Conservation (phyloP, 2,797 vertebrate species). For the Dryobates pubescens region DNA sequence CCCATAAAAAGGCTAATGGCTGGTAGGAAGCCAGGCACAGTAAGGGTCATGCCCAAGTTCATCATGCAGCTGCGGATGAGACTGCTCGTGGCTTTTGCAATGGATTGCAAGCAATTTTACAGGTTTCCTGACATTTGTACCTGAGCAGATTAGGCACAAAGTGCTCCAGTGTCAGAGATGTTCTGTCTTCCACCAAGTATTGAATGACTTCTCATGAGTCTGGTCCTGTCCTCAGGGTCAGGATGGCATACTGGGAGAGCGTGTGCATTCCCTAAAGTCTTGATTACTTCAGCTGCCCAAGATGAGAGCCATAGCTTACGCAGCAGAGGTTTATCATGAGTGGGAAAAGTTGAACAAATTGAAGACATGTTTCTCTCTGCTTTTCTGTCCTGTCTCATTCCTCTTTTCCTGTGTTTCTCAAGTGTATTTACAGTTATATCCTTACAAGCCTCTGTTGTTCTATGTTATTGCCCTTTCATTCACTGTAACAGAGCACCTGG, state of each 20-base stretch:
- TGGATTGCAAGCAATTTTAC: background rate
- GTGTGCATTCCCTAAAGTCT: background rate
- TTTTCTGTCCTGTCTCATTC: background rate
- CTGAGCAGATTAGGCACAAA: background rate
- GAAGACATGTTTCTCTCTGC: background rate
- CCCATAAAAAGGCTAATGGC: fast-evolving
- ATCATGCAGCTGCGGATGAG: fast-evolving
- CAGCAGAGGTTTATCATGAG: background rate
- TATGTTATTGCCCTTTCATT: background rate
- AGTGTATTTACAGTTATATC: background rate
- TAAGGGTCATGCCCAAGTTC: background rate
- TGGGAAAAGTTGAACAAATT: background rate
- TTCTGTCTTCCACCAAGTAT: background rate
- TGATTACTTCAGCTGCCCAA: background rate
- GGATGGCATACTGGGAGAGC: background rate
- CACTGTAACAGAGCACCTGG: background rate
- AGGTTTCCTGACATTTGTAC: background rate
- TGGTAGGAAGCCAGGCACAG: background rate
- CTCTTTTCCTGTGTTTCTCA: background rate
- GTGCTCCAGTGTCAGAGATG: background rate
- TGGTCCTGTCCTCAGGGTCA: background rate
- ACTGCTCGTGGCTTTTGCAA: background rate
- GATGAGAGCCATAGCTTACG: background rate
- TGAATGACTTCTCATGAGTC: background rate
- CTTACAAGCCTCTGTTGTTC: background rate